phyloP scores from a whole-genome alignment of 2,113 vertebrate genomes.

The Muntiacus reevesi region DNA sequence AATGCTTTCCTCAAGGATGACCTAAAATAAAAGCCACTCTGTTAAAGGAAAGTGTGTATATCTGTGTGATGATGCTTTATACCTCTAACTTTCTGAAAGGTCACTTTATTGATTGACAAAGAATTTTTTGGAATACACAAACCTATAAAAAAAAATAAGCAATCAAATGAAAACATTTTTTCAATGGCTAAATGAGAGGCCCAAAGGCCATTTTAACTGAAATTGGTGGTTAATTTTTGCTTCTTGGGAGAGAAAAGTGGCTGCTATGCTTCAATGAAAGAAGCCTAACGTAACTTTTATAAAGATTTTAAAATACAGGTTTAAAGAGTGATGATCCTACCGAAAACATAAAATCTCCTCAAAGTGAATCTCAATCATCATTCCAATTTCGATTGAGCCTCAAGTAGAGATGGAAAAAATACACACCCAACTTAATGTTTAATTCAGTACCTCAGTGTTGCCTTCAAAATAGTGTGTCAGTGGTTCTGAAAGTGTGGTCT shows the following conservation, averaged over 20 bases:
- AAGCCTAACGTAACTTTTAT: background rate
- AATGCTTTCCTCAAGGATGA: background rate
- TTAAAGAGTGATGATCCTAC: background rate
- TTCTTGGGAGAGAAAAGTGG: background rate
- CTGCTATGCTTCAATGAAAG: background rate
- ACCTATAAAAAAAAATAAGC: background rate
- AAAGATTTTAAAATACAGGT: background rate
- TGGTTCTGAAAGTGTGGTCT: background rate
- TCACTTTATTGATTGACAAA: background rate
- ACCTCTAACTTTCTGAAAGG: background rate
- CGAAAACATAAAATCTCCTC: slow-evolving; percentile 9
- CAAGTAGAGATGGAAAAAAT: background rate
- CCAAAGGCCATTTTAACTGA: slow-evolving; percentile 32
- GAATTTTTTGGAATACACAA: background rate
- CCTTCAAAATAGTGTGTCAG: slow-evolving; percentile 12
- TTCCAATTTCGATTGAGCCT: background rate
- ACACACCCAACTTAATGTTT: background rate
- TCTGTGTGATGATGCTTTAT: background rate
- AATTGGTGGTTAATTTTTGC: background rate
- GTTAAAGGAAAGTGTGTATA: background rate
- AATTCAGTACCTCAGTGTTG: background rate
- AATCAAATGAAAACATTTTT: background rate
- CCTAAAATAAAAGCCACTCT: background rate
- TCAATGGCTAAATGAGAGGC: background rate
- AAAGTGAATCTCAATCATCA: background rate